Evolutionary conservation across 64 coral and sea anemone species (phyloP).

Genomic region (Montipora capricornis): DNA sequence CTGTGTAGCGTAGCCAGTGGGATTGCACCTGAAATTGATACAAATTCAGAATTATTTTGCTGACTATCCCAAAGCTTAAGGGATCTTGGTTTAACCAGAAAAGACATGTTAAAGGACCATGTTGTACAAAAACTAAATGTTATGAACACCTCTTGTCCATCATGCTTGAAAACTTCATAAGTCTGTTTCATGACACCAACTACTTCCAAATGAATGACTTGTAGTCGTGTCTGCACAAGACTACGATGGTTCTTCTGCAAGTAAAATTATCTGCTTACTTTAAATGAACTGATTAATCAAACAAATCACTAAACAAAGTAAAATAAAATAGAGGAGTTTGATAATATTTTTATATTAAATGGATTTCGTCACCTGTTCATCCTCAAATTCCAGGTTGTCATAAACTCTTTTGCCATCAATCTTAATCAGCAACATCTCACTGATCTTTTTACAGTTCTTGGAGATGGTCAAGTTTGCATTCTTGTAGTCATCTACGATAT

Average conservation of each 20-base stretch:
- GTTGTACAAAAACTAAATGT: no score
- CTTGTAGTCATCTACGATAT: slow-evolving; percentile 99
- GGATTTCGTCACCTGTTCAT: slow-evolving; percentile 82
- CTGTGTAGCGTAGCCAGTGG: slow-evolving; percentile 98
- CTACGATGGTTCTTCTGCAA: slow-evolving; percentile 89
- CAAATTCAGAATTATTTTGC: not conserved
- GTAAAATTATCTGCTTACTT: not conserved
- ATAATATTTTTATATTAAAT: no score
- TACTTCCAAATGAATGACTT: slow-evolving; percentile 91
- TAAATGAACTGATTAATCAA: not conserved
- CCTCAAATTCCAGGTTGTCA: slow-evolving; percentile 99
- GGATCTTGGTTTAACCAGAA: not conserved
- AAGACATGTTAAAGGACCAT: no score
- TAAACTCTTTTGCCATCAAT: slow-evolving; percentile 99
- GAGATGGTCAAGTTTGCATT: slow-evolving; percentile 98
- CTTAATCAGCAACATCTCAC: slow-evolving; percentile 96
- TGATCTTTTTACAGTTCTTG: slow-evolving; percentile 98
- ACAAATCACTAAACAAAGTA: not conserved
- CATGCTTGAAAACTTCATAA: slow-evolving; percentile 96
- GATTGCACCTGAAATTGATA: slow-evolving; percentile 84
- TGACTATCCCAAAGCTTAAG: not conserved
- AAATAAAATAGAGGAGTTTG: not conserved
- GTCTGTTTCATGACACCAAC: slow-evolving; percentile 93
- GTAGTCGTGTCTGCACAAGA: slow-evolving; percentile 90
- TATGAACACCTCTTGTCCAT: slow-evolving; percentile 88